Base-by-base conservation (phyloP, 2,888 invertebrate species). In the Craniophora ligustri region DNA sequence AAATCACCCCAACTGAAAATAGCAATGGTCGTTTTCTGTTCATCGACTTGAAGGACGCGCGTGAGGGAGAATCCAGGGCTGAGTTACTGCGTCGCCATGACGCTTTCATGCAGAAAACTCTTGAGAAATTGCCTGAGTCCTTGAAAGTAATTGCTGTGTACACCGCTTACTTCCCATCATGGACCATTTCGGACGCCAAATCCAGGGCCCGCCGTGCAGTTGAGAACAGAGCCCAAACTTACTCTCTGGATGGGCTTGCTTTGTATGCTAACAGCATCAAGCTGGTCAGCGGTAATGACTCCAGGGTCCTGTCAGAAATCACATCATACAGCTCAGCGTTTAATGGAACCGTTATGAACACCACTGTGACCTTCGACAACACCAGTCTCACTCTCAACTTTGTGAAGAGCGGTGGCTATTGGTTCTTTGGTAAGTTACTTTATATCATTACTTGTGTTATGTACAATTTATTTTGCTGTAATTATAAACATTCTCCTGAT, bases 51-150 rank as follows among this genome's bases (percentile, higher is more conserved):
- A 92, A 95, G 61, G 95, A 95, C 78, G 94, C 95, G 3, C 83
- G 80, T 36, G 94, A 94, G 15, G 92, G 91, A 16, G 95, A 95
- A 66, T 89, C 94, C 10, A 82, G 95, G 30, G 75, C 84, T 8
- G 93, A 94, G 0, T 88, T 96, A 80, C 89, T 95, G 8, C 89
- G 90, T 39, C 91, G 95, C 21, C 96, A 96, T 78, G 95, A 95
- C 88, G 89, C 87, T 3, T 91, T 94, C 66, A 95, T 96, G 81
- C 82, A 90, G 32, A 87, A 94, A 3, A 89, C 94, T 69, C 92
- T 94, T 67, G 82, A 87, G 0, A 85, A 94, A 41, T 79, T 96
- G 11, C 72, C 91, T 15, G 81, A 92, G 2, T 76, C 86, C 10
- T 77, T 82, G 3, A 88, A 94, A 34, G 89, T 95, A 0, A 75